Conservation (phyloP, 23 tunicate species). For the Halocynthia roretzi region DNA sequence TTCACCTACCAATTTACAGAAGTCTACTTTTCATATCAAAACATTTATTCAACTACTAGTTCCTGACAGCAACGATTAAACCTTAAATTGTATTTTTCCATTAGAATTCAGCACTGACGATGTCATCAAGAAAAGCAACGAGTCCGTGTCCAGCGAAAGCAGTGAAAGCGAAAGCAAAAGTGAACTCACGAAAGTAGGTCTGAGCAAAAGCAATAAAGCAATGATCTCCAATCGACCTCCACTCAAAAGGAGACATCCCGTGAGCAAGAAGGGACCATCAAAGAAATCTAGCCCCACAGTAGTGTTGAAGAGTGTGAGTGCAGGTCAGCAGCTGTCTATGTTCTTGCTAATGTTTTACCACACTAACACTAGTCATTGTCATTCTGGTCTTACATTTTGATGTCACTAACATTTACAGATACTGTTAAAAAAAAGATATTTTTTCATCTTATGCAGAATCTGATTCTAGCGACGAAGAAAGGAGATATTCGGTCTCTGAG, state of each 20-base stretch:
- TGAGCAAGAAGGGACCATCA: conserved; percentile 43
- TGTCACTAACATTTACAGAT: conserved; percentile 1
- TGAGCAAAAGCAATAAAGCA: not conserved
- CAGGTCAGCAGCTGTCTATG: conserved; percentile 8
- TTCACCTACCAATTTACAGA: too few species aligned
- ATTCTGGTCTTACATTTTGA: not conserved
- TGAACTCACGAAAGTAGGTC: too few species aligned
- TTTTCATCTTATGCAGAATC: conserved; percentile 7
- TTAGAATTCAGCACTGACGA: too few species aligned
- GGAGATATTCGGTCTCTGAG: too few species aligned
- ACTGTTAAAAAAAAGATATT: not conserved
- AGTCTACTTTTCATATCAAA: too few species aligned
- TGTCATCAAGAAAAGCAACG: too few species aligned
- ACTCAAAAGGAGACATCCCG: conserved; percentile 63
- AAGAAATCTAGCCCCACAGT: conserved; percentile 61
- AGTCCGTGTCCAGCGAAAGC: too few species aligned
- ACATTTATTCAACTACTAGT: too few species aligned
- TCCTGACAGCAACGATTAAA: too few species aligned
- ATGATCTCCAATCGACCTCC: not conserved
- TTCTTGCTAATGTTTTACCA: not conserved
- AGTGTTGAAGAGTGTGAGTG: conserved; percentile 28
- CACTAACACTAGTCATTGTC: not conserved
- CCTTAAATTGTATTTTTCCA: too few species aligned
- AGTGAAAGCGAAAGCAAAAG: too few species aligned
- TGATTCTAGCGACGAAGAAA: conserved; percentile 20